Percentiles rank a stretch among this genome's conserved stretches.
These are phyloP conservation scores for Tragelaphus buxtoni DNA, from an alignment of 2,113 vertebrate species.

Conservation along the genomic window DNA sequence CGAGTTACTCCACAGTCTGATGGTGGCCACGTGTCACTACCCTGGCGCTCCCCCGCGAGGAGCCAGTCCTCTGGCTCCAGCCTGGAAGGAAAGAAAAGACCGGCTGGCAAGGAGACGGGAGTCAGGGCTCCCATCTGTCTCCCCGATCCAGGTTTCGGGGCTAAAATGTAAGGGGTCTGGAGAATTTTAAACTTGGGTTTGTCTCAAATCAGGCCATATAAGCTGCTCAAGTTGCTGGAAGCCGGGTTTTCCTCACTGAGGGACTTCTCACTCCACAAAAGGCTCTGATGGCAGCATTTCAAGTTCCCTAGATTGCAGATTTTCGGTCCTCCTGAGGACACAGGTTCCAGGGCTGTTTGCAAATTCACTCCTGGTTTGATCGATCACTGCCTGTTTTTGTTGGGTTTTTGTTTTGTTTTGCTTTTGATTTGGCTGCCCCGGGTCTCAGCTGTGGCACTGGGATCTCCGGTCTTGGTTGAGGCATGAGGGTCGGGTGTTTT, in stretches of 20 bases:
- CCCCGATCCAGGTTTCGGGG: not conserved
- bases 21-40: not conserved
- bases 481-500: not conserved
- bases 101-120: not conserved
- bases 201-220: not conserved
- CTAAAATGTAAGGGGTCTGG: not conserved
- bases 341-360: not conserved
- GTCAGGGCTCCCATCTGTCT: not conserved
- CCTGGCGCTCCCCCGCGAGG: not conserved
- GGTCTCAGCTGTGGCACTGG: not conserved
- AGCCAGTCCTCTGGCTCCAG: not conserved
- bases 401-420: not conserved
- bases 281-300: not conserved
- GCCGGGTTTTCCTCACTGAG: not conserved
- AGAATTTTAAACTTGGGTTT: not conserved
- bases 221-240: not conserved
- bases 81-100: not conserved
- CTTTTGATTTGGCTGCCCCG: not conserved
- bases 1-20: not conserved
- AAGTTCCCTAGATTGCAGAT: not conserved
- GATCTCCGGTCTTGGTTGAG: not conserved
- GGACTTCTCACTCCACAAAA: not conserved
- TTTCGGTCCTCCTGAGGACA: not conserved
- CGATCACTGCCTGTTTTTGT: not conserved
- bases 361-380: not conserved